A percentile compares a stretch with the other conserved stretches of the same genome.
Conservation (phyloP, 2,113 vertebrate species). For the Leucopternis melanops region DNA sequence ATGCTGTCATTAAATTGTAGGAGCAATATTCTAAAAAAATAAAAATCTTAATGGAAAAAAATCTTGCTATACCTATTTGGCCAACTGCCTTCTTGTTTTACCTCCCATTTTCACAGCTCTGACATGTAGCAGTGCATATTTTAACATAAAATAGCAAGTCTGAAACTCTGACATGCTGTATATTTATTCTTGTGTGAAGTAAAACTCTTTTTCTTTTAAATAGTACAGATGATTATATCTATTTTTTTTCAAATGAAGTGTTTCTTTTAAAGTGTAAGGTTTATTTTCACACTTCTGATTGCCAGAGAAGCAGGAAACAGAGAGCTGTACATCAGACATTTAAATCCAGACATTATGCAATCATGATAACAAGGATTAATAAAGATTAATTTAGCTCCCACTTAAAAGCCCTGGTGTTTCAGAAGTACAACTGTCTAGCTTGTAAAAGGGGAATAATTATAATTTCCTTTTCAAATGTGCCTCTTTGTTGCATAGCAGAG, state of each 20-base stretch:
- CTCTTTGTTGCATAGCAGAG: not conserved
- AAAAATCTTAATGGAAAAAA: constrained; percentile 57
- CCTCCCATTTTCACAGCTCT: constrained; percentile 67
- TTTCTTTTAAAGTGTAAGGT: constrained; percentile 67
- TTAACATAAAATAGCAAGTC: constrained; percentile 68
- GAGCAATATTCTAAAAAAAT: constrained; percentile 51
- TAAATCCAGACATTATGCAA: constrained; percentile 71
- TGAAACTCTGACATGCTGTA: constrained; percentile 64
- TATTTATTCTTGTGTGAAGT: constrained; percentile 67
- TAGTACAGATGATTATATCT: constrained; percentile 54
- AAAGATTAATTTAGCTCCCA: constrained; percentile 70
- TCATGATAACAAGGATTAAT: constrained; percentile 74
- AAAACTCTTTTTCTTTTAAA: constrained; percentile 16
- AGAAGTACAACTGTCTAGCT: not conserved
- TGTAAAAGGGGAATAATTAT: constrained; percentile 21
- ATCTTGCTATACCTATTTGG: constrained; percentile 57
- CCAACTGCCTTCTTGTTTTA: constrained; percentile 68
- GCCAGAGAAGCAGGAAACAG: constrained; percentile 65
- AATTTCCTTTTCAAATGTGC: constrained; percentile 41
- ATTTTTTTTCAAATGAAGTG: constrained; percentile 45
- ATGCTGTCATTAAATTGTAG: constrained; percentile 65
- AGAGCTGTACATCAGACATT: constrained; percentile 55
- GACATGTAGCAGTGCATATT: constrained; percentile 73
- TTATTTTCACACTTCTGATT: constrained; percentile 82
- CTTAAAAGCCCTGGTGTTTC: constrained; percentile 51